A percentile compares a stretch with the other conserved stretches of the same genome.
phyloP scores from a whole-genome alignment of 2,888 invertebrate genomes.

The Leuctra nigra region DNA sequence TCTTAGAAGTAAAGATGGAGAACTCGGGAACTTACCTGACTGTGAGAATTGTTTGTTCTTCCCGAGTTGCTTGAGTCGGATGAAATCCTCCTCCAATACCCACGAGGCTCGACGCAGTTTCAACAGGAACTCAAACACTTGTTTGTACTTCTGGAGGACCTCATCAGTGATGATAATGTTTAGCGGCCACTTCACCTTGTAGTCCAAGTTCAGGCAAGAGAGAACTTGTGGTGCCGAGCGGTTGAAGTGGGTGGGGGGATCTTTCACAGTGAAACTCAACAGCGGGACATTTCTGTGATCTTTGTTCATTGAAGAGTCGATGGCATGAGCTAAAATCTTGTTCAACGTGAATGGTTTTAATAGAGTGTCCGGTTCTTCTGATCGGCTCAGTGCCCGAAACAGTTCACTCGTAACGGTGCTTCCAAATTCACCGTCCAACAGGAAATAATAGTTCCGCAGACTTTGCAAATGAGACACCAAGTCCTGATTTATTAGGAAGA shows the following conservation, averaged over 20 bases:
- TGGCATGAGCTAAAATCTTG: slow-evolving; percentile 59
- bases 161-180: slow-evolving; percentile 69
- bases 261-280: slow-evolving; percentile 17
- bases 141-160: slow-evolving; percentile 57
- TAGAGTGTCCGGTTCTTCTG: slow-evolving; percentile 56
- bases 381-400: slow-evolving; percentile 58
- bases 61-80: slow-evolving; percentile 18
- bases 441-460: slow-evolving; percentile 69
- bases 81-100: slow-evolving; percentile 50
- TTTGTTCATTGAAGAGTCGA: slow-evolving; percentile 49
- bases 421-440: slow-evolving; percentile 74
- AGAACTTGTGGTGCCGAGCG: slow-evolving; percentile 51
- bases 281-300: slow-evolving; percentile 6
- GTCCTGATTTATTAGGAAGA: slow-evolving; percentile 58
- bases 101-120: slow-evolving; percentile 70
- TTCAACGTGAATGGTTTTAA: slow-evolving; percentile 63
- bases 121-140: slow-evolving; percentile 67
- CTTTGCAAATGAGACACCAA: slow-evolving; percentile 64
- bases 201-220: slow-evolving; percentile 60
- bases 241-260: slow-evolving; percentile 11
- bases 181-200: slow-evolving; percentile 68
- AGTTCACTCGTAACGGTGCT: slow-evolving; percentile 62
- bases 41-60: background rate
- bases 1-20: too few species aligned
- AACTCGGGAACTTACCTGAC: too few species aligned